Percentiles rank a stretch among this genome's conserved stretches.
phyloP scores from a whole-genome alignment of 2,888 invertebrate genomes.

The Pantelozetes paolii region DNA sequence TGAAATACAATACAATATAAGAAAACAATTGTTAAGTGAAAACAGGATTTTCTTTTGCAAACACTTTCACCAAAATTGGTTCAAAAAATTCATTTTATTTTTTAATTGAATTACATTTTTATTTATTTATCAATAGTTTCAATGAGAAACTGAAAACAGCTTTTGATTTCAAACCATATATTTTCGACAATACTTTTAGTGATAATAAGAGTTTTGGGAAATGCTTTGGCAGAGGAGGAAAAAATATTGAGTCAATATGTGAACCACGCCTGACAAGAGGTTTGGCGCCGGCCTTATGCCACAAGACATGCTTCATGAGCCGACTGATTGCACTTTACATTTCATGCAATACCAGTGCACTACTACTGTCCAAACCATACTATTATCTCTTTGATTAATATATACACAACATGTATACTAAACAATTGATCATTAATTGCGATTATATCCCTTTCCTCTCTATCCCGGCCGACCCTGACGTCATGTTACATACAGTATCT shows the following conservation, averaged over 20 bases:
- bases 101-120: too few relatives aligned
- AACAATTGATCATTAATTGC: not conserved
- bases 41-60: too few relatives aligned
- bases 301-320: conserved; percentile 15
- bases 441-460: conserved; percentile 1
- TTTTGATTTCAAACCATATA: too few relatives aligned
- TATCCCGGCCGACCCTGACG: not conserved
- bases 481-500: too few relatives aligned
- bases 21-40: too few relatives aligned
- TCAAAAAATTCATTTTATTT: too few relatives aligned
- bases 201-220: too few relatives aligned
- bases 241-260: not conserved
- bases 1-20: too few relatives aligned
- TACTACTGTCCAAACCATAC: not conserved
- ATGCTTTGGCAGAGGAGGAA: not conserved
- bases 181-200: too few relatives aligned
- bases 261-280: not conserved
- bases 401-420: not conserved
- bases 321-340: not conserved
- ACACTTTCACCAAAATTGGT: too few relatives aligned
- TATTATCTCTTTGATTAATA: not conserved
- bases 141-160: too few relatives aligned
- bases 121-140: too few relatives aligned
- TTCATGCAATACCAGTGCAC: not conserved
- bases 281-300: conserved; percentile 21